Evolutionary conservation across 2,797 vertebrate species (phyloP).

Genomic region (Heliangelus exortis): DNA sequence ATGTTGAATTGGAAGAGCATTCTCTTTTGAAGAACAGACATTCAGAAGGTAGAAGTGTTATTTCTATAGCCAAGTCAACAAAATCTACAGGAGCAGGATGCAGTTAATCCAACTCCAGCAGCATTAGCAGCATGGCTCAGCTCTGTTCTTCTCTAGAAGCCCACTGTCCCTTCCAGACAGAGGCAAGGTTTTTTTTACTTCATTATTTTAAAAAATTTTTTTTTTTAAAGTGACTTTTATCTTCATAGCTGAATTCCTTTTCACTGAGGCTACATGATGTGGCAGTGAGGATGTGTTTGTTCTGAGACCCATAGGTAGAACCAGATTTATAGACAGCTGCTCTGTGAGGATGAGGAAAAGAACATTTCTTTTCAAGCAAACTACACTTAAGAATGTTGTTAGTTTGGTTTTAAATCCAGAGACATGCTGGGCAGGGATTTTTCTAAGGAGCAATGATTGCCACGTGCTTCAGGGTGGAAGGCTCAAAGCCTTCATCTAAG

Average conservation of each 20-base stretch:
- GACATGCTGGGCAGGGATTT: neutral
- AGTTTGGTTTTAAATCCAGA: rapidly evolving
- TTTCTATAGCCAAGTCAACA: neutral
- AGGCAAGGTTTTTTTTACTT: neutral
- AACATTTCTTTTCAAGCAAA: neutral
- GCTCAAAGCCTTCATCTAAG: neutral
- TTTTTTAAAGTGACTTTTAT: neutral
- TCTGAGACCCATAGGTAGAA: rapidly evolving
- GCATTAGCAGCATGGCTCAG: rapidly evolving
- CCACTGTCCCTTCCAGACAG: neutral
- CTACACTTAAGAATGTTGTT: rapidly evolving
- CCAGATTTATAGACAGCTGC: neutral
- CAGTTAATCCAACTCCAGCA: neutral
- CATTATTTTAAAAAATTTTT: neutral
- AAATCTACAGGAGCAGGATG: neutral
- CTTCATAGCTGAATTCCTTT: rapidly evolving
- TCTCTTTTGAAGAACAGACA: neutral
- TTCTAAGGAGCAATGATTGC: neutral
- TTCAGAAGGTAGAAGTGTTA: neutral
- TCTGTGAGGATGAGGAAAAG: neutral
- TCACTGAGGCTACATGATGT: rapidly evolving
- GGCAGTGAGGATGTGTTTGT: no score
- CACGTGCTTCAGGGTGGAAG: neutral
- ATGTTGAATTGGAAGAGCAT: neutral
- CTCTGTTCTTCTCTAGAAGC: neutral